Evolutionary conservation across 2,888 invertebrate genomes (phyloP).

Genomic region (Apotomis betuletana): DNA sequence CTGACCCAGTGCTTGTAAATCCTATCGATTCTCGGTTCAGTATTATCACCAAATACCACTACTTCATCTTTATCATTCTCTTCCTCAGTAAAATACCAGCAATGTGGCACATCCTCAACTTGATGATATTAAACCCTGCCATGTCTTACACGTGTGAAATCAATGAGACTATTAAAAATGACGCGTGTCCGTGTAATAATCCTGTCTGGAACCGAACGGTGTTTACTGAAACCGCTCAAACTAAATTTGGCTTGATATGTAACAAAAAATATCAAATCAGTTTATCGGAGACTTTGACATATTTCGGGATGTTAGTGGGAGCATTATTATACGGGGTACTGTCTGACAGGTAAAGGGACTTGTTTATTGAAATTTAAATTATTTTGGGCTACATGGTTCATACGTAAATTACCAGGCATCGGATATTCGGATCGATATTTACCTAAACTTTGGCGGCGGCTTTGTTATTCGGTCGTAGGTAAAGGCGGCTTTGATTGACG

Average conservation of each 20-base stretch:
- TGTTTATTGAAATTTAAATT: background rate
- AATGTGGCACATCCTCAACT: constrained; percentile 64
- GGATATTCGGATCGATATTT: too few species aligned
- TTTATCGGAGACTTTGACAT: constrained; percentile 65
- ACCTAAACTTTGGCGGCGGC: too few species aligned
- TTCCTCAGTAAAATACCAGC: background rate
- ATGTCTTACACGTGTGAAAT: constrained; percentile 58
- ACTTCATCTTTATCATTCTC: background rate
- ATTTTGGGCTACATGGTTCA: too few species aligned
- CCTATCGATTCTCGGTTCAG: constrained; percentile 3
- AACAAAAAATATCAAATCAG: constrained; percentile 61
- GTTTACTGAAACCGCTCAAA: constrained; percentile 65
- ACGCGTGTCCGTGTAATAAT: constrained; percentile 61
- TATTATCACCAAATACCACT: constrained; percentile 10
- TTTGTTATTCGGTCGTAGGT: too few species aligned
- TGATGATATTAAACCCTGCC: constrained; percentile 68
- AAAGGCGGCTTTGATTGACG: too few species aligned
- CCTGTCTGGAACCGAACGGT: constrained; percentile 62
- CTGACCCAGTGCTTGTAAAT: background rate
- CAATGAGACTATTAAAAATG: constrained; percentile 19
- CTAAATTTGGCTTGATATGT: constrained; percentile 63
- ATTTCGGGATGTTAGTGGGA: constrained; percentile 65
- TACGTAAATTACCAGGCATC: too few species aligned
- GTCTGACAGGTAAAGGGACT: constrained; percentile 58
- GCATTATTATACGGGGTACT: constrained; percentile 64